These are phyloP conservation scores for Hepsetus odoe DNA, from an alignment of 2,113 vertebrate genomes.

Conservation along the genomic window DNA sequence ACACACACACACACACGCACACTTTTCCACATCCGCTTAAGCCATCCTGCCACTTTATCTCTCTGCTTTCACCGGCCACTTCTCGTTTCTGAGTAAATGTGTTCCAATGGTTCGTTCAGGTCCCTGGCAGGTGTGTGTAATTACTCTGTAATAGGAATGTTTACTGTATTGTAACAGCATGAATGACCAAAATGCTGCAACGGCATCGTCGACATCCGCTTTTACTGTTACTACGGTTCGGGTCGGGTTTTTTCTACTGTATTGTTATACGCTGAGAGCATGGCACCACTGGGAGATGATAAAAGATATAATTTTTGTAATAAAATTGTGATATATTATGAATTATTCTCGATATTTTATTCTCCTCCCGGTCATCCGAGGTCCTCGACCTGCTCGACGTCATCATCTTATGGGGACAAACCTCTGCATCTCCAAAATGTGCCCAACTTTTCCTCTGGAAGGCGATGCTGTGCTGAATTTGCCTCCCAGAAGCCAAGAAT, in stretches of 20 bases:
- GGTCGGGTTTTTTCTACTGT: slow-evolving; percentile 82
- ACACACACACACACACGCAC: slow-evolving; percentile 1
- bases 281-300: slow-evolving; percentile 80
- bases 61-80: slow-evolving; percentile 57
- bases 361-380: too few relatives aligned
- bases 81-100: slow-evolving; percentile 68
- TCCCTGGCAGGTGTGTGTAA: slow-evolving; percentile 78
- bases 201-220: slow-evolving; percentile 72
- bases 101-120: slow-evolving; percentile 67
- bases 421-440: too few relatives aligned
- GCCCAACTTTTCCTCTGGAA: too few relatives aligned
- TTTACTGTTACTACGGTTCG: slow-evolving; percentile 73
- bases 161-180: slow-evolving; percentile 80
- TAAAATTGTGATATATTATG: slow-evolving; percentile 81
- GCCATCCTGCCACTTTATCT: slow-evolving; percentile 63
- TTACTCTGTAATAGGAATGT: slow-evolving; percentile 81
- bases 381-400: too few relatives aligned
- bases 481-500: too few relatives aligned
- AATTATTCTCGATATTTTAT: too few relatives aligned
- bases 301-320: slow-evolving; percentile 82
- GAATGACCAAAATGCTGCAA: slow-evolving; percentile 75
- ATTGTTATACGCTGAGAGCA: slow-evolving; percentile 85
- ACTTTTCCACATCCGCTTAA: slow-evolving; percentile 59
- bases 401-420: too few relatives aligned
- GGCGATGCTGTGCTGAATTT: too few relatives aligned